These are phyloP conservation scores for Apaloderma vittatum DNA, from an alignment of 2,113 vertebrate species.

Conservation along the genomic window DNA sequence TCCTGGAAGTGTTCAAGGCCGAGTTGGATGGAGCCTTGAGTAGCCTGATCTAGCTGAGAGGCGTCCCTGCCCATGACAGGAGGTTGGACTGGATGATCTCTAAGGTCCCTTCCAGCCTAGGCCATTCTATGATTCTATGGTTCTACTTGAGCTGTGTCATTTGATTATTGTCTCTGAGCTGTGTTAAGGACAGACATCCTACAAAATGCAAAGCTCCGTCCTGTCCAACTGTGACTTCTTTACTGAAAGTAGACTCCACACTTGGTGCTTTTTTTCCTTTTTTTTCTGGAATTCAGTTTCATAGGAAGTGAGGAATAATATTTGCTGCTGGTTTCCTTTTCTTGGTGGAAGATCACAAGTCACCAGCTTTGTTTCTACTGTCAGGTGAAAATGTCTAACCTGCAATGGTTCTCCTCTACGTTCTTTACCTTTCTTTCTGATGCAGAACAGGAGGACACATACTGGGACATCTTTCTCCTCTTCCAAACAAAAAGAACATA, in stretches of 20 bases:
- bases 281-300: not conserved
- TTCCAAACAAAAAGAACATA: rapidly evolving
- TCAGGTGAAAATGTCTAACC: not conserved
- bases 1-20: not conserved
- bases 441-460: not conserved
- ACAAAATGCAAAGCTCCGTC: not conserved
- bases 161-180: slow-evolving; percentile 53
- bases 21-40: not conserved
- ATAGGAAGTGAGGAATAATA: not conserved
- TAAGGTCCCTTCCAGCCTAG: not conserved
- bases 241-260: not conserved
- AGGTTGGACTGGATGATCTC: not conserved
- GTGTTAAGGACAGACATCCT: rapidly evolving
- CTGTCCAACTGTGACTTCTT: not conserved
- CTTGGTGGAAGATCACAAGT: not conserved
- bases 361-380: not conserved
- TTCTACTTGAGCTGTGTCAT: not conserved
- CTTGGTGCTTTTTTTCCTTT: not conserved
- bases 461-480: not conserved
- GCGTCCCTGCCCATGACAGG: too few relatives aligned
- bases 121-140: not conserved
- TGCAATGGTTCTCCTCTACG: not conserved
- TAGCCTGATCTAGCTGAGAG: not conserved
- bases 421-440: not conserved
- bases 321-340: not conserved